A percentile compares a stretch with the other conserved stretches of the same genome.
Conservation (phyloP, 2,113 vertebrate genomes). For the Marcusenius ussheri region DNA sequence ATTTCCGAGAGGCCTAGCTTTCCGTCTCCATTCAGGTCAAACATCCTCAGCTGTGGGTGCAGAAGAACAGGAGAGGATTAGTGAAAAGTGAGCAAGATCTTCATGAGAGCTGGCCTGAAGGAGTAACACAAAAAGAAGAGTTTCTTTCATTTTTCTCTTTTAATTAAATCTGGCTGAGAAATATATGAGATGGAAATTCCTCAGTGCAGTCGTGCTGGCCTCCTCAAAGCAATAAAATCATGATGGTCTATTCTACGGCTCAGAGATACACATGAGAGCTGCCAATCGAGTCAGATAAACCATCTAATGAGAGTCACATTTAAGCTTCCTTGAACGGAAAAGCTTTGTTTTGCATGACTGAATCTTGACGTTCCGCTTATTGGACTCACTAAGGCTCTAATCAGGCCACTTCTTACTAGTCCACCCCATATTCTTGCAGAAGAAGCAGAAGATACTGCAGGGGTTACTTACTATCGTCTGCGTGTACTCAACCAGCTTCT, state of each 20-base stretch:
- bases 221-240: background rate
- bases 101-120: background rate
- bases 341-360: background rate
- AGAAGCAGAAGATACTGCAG: background rate
- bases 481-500: conserved; percentile 90
- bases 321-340: background rate
- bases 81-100: background rate
- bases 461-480: conserved; percentile 80
- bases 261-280: background rate
- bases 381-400: background rate
- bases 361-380: background rate
- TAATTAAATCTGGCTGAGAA: background rate
- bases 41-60: conserved; percentile 78
- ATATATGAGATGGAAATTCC: background rate
- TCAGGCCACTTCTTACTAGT: background rate
- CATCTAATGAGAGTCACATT: background rate
- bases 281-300: background rate
- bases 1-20: conserved; percentile 91
- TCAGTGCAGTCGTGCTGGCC: background rate
- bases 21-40: conserved; percentile 86
- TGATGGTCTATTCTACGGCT: background rate
- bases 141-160: background rate
- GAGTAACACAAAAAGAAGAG: background rate
- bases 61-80: conserved; percentile 21
- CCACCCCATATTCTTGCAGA: background rate